Evolutionary conservation across 2,888 invertebrate genomes (phyloP).

Genomic region (Athalia circularis): DNA sequence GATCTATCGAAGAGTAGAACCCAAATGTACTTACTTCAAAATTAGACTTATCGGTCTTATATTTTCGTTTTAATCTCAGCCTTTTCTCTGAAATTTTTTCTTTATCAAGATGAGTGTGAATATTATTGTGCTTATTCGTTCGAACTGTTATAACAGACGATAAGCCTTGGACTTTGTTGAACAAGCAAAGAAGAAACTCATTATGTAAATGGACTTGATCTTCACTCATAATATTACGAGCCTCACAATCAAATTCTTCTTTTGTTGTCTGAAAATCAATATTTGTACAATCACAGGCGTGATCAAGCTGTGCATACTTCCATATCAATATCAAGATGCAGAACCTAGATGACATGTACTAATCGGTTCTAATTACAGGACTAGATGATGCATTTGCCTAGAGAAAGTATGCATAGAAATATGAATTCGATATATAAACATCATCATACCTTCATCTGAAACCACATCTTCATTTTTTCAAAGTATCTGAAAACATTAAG

Average conservation of each 20-base stretch:
- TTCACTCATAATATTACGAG: conserved; percentile 82
- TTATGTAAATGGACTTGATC: conserved; percentile 90
- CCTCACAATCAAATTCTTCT: conserved; percentile 89
- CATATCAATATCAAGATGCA: conserved; percentile 18
- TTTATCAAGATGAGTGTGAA: conserved; percentile 71
- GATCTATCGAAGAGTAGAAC: background rate
- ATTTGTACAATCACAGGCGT: background rate
- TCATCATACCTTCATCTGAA: conserved; percentile 74
- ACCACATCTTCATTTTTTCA: conserved; percentile 85
- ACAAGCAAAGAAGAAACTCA: conserved; percentile 86
- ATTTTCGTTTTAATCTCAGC: conserved; percentile 72
- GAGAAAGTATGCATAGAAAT: conserved; percentile 22
- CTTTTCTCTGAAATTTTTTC: conserved; percentile 69
- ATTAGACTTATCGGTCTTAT: conserved; percentile 72
- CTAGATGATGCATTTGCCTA: background rate
- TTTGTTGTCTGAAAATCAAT: conserved; percentile 81
- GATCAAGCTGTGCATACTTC: conserved; percentile 21
- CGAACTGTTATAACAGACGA: conserved; percentile 72
- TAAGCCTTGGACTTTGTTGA: conserved; percentile 82
- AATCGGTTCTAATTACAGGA: background rate
- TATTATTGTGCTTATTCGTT: conserved; percentile 57
- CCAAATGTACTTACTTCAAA: conserved; percentile 71
- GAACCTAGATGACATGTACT: conserved; percentile 10
- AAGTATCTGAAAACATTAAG: conserved; percentile 76
- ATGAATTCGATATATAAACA: background rate